phyloP scores from a whole-genome alignment of 2,888 invertebrate genomes.

The Girardia tigrina region DNA sequence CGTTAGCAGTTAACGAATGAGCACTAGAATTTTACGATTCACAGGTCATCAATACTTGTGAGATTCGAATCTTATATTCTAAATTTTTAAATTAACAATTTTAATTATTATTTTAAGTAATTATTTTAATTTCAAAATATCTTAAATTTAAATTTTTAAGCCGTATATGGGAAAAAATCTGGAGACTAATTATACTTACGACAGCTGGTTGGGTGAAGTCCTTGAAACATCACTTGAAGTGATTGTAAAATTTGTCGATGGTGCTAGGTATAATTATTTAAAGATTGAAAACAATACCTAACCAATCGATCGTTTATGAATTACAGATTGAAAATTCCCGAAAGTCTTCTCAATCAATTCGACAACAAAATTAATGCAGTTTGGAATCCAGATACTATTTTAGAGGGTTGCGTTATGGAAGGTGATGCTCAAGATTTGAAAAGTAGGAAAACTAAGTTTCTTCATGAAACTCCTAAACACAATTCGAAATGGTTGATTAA shows the following conservation, averaged over 20 bases:
- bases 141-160: no score
- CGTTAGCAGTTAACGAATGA: no score
- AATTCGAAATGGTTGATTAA: conserved; percentile 20
- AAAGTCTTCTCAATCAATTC: background rate
- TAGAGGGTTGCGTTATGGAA: conserved; percentile 13
- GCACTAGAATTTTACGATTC: no score
- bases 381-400: background rate
- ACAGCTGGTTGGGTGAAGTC: conserved; percentile 25
- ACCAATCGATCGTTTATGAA: background rate
- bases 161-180: conserved; percentile 17
- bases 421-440: conserved; percentile 30
- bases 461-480: conserved; percentile 18
- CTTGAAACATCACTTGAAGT: conserved; percentile 21
- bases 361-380: background rate
- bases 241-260: conserved; percentile 27
- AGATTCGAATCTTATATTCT: no score
- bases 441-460: conserved; percentile 17
- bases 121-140: no score
- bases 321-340: background rate
- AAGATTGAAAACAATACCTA: background rate
- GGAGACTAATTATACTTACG: conserved; percentile 11
- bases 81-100: no score
- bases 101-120: no score
- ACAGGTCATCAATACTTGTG: no score
- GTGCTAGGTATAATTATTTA: conserved; percentile 29